These are phyloP conservation scores for Prolemur simus DNA, from an alignment of 2,113 vertebrate species.

Conservation along the genomic window DNA sequence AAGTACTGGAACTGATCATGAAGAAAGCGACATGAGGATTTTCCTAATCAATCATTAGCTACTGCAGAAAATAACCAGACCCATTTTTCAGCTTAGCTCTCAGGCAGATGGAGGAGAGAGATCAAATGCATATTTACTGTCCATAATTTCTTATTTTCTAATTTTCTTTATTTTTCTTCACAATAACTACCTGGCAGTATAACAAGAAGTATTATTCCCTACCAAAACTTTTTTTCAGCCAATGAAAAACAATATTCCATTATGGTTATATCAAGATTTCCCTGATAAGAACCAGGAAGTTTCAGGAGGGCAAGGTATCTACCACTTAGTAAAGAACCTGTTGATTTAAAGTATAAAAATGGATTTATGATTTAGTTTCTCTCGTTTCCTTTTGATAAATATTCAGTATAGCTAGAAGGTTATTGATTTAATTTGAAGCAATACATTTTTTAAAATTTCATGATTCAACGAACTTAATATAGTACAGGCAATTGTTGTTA, in stretches of 20 bases:
- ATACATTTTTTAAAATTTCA: neutral
- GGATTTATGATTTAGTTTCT: slow-evolving; percentile 3
- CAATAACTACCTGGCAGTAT: neutral
- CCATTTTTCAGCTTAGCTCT: neutral
- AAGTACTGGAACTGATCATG: neutral
- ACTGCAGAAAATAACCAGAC: neutral
- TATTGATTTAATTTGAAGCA: neutral
- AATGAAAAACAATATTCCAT: neutral
- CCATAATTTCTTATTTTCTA: neutral
- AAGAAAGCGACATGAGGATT: neutral
- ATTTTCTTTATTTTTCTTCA: neutral
- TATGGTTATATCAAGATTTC: neutral
- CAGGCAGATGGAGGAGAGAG: neutral
- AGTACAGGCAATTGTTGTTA: neutral
- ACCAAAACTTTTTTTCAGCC: neutral
- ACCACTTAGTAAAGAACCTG: neutral
- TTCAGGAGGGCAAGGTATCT: neutral
- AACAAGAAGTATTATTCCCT: neutral
- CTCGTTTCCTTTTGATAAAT: neutral
- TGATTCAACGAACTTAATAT: neutral
- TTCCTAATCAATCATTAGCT: neutral
- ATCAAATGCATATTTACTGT: neutral
- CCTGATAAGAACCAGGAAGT: neutral
- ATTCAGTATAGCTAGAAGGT: neutral
- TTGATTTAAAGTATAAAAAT: neutral